These are phyloP conservation scores for Leptopilina drosophilae DNA, from an alignment of 2,888 invertebrate species.

Conservation along the genomic window DNA sequence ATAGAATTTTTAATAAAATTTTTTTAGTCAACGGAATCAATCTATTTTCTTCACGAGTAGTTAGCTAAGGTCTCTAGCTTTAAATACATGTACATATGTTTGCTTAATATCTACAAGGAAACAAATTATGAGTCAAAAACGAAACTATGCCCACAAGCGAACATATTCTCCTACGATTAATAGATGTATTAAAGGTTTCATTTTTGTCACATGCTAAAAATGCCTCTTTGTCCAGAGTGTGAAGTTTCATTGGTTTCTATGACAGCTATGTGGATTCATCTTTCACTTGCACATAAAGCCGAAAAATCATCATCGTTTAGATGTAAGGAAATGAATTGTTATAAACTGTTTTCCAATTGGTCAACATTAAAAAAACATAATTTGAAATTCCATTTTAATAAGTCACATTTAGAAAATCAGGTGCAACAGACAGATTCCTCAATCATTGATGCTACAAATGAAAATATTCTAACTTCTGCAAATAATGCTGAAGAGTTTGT, in stretches of 20 bases:
- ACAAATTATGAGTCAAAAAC: too few relatives aligned
- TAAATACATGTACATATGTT: too few relatives aligned
- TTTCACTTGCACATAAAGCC: neutral
- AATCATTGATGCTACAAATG: neutral
- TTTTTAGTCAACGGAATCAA: too few relatives aligned
- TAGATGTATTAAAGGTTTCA: neutral
- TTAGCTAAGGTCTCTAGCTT: too few relatives aligned
- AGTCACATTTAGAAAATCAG: neutral
- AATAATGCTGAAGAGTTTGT: neutral
- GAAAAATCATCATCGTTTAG: neutral
- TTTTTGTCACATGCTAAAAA: neutral
- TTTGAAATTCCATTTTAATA: neutral
- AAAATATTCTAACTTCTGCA: neutral
- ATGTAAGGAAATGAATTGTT: neutral
- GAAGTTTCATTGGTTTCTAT: neutral
- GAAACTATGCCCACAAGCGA: too few relatives aligned
- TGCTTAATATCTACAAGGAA: too few relatives aligned
- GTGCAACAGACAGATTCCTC: neutral
- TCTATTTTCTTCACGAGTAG: too few relatives aligned
- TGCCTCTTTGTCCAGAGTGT: slow-evolving; percentile 5
- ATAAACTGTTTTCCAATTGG: slow-evolving; percentile 14
- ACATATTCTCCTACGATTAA: too few relatives aligned
- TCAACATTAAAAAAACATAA: slow-evolving; percentile 4
- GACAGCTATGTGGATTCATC: neutral
- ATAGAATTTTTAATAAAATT: too few relatives aligned